These are phyloP conservation scores for Plagiodera versicolora DNA, from an alignment of 2,888 invertebrate genomes.

Conservation along the genomic window DNA sequence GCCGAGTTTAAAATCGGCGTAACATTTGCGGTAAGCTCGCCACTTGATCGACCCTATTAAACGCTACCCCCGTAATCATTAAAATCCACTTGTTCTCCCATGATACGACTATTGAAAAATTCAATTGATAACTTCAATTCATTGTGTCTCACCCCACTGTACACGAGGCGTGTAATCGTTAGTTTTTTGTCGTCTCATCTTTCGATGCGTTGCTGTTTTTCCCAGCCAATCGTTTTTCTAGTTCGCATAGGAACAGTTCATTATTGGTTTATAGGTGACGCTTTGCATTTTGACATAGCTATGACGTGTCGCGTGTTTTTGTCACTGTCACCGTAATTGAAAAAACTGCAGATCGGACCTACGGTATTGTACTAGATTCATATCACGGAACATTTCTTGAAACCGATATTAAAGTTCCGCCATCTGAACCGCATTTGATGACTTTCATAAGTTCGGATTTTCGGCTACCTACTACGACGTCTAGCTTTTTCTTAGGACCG, in stretches of 20 bases:
- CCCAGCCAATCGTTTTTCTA: not conserved
- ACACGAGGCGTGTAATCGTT: conserved; percentile 15
- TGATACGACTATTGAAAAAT: conserved; percentile 40
- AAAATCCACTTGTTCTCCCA: conserved; percentile 47
- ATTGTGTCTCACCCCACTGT: conserved; percentile 17
- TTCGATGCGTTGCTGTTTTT: not conserved
- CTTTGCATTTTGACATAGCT: no score
- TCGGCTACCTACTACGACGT: not conserved
- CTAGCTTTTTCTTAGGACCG: not conserved
- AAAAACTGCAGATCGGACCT: no score
- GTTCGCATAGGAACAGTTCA: no score
- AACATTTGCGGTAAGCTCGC: conserved; percentile 3
- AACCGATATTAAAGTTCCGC: conserved; percentile 14
- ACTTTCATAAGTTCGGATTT: conserved; percentile 25
- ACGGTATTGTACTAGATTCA: no score
- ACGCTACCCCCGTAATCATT: conserved; percentile 40
- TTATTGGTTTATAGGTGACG: no score
- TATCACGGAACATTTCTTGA: not conserved
- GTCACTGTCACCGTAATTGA: no score
- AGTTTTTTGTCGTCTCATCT: conserved; percentile 18
- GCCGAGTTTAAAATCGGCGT: conserved; percentile 11
- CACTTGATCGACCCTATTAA: conserved; percentile 11
- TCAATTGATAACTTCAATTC: conserved; percentile 32
- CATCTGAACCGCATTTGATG: conserved; percentile 16
- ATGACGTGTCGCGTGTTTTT: no score